Conservation (phyloP, 2,797 vertebrate species). For the Peromyscus aztecus region DNA sequence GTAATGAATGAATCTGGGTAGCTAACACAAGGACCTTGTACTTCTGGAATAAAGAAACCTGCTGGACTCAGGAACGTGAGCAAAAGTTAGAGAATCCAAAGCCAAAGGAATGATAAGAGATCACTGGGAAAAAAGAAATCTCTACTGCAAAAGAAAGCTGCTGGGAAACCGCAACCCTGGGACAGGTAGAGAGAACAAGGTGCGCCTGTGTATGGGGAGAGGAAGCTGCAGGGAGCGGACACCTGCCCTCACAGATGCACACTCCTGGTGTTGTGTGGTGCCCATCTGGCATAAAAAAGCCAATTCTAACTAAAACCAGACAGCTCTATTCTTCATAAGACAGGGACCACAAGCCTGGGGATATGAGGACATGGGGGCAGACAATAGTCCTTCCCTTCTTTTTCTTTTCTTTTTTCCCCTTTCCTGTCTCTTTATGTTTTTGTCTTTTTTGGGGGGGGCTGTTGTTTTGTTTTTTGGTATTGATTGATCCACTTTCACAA, state of each 20-base stretch:
- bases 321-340: neutral
- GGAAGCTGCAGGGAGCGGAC: neutral
- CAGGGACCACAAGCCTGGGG: too few relatives aligned
- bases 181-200: neutral
- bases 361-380: neutral
- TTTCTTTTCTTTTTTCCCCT: rapidly evolving
- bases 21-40: neutral
- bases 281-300: neutral
- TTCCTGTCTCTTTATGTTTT: neutral
- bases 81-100: neutral
- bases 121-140: neutral
- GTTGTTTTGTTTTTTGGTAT: neutral
- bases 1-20: neutral
- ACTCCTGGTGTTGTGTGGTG: too few relatives aligned
- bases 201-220: too few relatives aligned
- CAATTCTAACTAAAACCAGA: neutral
- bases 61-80: neutral
- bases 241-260: neutral
- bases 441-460: neutral
- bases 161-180: neutral
- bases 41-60: neutral
- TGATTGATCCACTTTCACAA: neutral
- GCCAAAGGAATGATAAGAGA: neutral
- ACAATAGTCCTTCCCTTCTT: neutral
- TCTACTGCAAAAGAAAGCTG: neutral